Evolutionary conservation across 2,888 invertebrate species (phyloP).

Genomic region (Drosophila robusta): DNA sequence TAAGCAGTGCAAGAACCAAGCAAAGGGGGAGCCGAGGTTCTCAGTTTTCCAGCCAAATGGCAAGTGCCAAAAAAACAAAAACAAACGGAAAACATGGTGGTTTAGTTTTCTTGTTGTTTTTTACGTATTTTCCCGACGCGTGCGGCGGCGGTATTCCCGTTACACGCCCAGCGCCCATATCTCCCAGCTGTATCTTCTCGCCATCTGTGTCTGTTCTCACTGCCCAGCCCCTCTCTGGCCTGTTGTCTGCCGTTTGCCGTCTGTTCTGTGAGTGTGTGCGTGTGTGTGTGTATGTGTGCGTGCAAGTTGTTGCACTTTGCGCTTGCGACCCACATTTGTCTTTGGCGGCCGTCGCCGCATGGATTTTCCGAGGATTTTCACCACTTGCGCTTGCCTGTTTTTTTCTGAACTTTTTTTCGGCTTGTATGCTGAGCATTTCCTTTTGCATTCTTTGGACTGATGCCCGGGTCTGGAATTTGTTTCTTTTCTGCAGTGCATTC

Average conservation of each 20-base stretch:
- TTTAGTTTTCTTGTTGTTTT: slow-evolving; percentile 55
- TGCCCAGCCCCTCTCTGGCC: slow-evolving; percentile 4
- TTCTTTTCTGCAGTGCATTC: slow-evolving; percentile 63
- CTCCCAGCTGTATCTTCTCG: slow-evolving; percentile 57
- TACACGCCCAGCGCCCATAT: slow-evolving; percentile 36
- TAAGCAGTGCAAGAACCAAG: slow-evolving; percentile 60
- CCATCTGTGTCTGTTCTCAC: slow-evolving; percentile 31
- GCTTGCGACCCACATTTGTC: slow-evolving; percentile 80
- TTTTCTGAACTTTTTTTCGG: slow-evolving; percentile 19
- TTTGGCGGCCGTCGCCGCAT: slow-evolving; percentile 58
- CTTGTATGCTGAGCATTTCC: slow-evolving; percentile 63
- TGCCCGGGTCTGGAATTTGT: slow-evolving; percentile 57
- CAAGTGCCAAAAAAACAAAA: slow-evolving; percentile 64
- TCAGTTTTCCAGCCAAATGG: slow-evolving; percentile 31
- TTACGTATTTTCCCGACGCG: slow-evolving; percentile 52
- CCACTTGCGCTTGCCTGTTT: slow-evolving; percentile 45
- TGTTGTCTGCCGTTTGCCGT: slow-evolving; percentile 22
- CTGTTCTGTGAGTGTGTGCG: slow-evolving; percentile 34
- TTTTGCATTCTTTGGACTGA: slow-evolving; percentile 58
- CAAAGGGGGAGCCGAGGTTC: slow-evolving; percentile 5
- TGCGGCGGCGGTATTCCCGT: slow-evolving; percentile 40
- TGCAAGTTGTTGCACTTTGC: slow-evolving; percentile 77
- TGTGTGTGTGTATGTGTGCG: slow-evolving; percentile 45
- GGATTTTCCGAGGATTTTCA: slow-evolving; percentile 74
- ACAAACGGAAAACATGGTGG: slow-evolving; percentile 2